These are phyloP conservation scores for Mesitornis unicolor DNA, from an alignment of 2,113 vertebrate genomes.

Conservation along the genomic window DNA sequence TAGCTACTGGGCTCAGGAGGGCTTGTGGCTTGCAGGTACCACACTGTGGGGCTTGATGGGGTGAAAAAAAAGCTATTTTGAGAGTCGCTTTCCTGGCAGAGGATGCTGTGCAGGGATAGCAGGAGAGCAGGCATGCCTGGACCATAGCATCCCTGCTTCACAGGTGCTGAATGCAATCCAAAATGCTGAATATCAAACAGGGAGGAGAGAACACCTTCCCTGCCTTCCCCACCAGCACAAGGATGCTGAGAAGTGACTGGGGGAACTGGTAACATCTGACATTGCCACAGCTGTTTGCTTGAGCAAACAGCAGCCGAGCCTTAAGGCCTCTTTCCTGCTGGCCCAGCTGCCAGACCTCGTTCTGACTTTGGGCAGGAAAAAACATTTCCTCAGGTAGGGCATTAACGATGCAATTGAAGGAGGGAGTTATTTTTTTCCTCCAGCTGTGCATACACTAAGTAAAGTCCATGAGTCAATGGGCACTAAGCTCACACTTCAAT, in stretches of 20 bases:
- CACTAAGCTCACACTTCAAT: not conserved
- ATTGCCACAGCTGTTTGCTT: not conserved
- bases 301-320: not conserved
- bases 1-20: not conserved
- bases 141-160: not conserved
- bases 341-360: not conserved
- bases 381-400: conserved; percentile 6
- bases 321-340: not conserved
- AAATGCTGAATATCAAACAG: not conserved
- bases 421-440: not conserved
- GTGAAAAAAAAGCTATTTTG: not conserved
- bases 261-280: not conserved
- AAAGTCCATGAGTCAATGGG: not conserved
- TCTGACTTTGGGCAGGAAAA: not conserved
- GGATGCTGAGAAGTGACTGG: not conserved
- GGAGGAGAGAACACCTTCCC: not conserved
- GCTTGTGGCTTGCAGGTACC: not conserved
- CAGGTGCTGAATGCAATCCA: not conserved
- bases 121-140: not conserved
- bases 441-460: not conserved
- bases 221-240: not conserved
- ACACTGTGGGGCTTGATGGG: fast-evolving
- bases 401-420: not conserved
- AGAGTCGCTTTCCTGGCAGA: not conserved
- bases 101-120: not conserved